Evolutionary conservation across 92 coral and sea anemone species (phyloP), one percentile per base, ranked within the genome.

Genomic region (Phymanthus crucifer): DNA sequence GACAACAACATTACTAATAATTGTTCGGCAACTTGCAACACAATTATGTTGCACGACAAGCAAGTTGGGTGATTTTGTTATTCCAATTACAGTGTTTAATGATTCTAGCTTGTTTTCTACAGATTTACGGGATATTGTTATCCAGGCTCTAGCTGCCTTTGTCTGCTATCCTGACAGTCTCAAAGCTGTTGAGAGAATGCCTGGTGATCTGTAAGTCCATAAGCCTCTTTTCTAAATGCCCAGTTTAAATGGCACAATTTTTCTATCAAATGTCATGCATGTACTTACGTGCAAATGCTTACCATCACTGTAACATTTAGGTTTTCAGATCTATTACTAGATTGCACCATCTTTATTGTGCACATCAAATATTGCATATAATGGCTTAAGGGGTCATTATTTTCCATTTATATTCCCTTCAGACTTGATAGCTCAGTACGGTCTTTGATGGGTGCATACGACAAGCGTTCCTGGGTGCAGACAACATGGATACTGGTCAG

Each of bases 401-500:
- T 6, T 19, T 58, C 16, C 24, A 13, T 13, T 32, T 5, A 0
- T 34, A 66, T 6, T 48, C 80, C 7, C 64, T 66, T 2, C 72
- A 95, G 99, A 79, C 83, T 90, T 54, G 94, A 95, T 70, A 91
- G 77, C 36, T 82, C 89, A n/a, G 90, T 95, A 26, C 91, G 92
- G 1, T 86, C 94, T 6, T 83, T 95, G 50, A 93, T 95, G 98
- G 86, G 83, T 52, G 98, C 98, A 4, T 95, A 95, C 45, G 97
- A 95, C 77, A 95, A 95, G 78, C 90, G 98, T 69, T 88, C 97
- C 0, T 95, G 98, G 98, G 98, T 95, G 4, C 98, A 95, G 75
- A 95, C 98, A 40, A 95, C 98, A 14, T 95, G 98, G 98, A 95
- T 95, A 24, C 89, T 95, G 26, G 97, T 95, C 18, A 81, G 98